These are phyloP conservation scores for Oryzias dopingdopingensis DNA, from an alignment of 2,797 vertebrate species.

Conservation along the genomic window DNA sequence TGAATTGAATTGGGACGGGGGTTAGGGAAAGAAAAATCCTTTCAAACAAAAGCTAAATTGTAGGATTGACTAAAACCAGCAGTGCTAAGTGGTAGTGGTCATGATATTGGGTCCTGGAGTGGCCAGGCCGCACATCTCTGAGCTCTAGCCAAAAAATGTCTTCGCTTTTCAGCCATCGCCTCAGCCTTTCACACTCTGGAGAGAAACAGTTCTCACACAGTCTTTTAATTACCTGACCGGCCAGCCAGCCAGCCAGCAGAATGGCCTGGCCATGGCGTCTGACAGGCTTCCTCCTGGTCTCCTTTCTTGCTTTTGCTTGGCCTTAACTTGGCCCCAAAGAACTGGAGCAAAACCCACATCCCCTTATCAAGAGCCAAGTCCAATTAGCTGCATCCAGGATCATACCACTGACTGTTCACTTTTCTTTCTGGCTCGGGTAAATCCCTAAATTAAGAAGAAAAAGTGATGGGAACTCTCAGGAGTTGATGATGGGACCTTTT, in stretches of 20 bases:
- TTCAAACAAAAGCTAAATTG: constrained; percentile 70
- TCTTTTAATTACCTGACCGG: constrained; percentile 60
- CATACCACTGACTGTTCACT: constrained; percentile 55
- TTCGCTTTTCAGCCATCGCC: constrained; percentile 37
- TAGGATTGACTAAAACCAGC: constrained; percentile 74
- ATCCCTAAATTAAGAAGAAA: constrained; percentile 54
- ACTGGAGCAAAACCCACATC: constrained; percentile 64
- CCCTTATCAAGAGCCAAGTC: constrained; percentile 57
- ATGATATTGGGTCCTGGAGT: constrained; percentile 35
- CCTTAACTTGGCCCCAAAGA: constrained; percentile 40
- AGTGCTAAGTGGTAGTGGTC: constrained; percentile 57
- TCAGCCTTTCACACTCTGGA: constrained; percentile 50
- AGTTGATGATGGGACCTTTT: neutral
- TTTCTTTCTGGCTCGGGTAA: constrained; percentile 44
- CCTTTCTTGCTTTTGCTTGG: constrained; percentile 31
- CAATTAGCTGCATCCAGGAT: constrained; percentile 62
- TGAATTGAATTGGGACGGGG: constrained; percentile 42
- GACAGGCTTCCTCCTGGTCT: constrained; percentile 54
- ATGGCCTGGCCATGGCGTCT: constrained; percentile 49
- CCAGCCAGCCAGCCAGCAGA: constrained; percentile 17
- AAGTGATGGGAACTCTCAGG: constrained; percentile 50
- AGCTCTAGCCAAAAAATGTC: constrained; percentile 35
- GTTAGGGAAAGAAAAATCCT: constrained; percentile 33
- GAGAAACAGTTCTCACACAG: constrained; percentile 32
- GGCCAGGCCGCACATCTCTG: constrained; percentile 55